Evolutionary conservation across 2,797 vertebrate genomes (phyloP), one percentile per base, ranked within the genome.

Genomic region (Oreonectes daqikongensis): DNA sequence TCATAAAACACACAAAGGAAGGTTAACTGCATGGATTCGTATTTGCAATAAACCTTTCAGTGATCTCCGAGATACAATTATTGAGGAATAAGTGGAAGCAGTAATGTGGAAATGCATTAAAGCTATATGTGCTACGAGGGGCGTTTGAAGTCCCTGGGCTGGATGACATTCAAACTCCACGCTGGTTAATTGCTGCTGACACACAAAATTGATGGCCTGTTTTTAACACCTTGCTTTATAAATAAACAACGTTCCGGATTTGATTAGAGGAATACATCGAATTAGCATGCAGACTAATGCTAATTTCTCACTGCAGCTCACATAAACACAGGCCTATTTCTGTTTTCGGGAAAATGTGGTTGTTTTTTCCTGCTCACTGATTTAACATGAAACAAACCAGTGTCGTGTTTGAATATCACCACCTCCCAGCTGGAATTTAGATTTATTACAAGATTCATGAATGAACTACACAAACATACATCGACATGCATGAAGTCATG

Each of bases 211-310:
- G 78, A 76, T 70, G 75, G 72, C 61, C 75, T 83, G 72, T 63
- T 80, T 78, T 82, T 80, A 72, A 68, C 75, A 83, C 71, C 78
- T 78, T 66, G 78, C 72, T 82, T 79, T 73, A 77, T 70, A 80
- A 78, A 82, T 82, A 82, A 84, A 80, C 78, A 82, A 57, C 72
- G 30, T 80, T 74, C 35, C 72, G 76, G 68, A 77, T 80, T 78
- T 84, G 71, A 84, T 77, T 82, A 84, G 72, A 80, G 69, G 76
- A 75, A 63, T 78, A 78, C 35, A 82, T 82, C 74, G 57, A 82
- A 82, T 82, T 78, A 82, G 57, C 68, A 73, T 74, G 40, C 60
- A 70, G 68, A 69, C 35, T 76, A 60, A 72, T 42, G 75, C 40
- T 69, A 66, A 80, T 80, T 78, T 50, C 75, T 32, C 55, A 71